Percentiles rank a stretch among this genome's conserved stretches.
These are phyloP conservation scores for Apostichopus californicus DNA, from an alignment of 35 echinoderm and acorn worm genomes.

Conservation along the genomic window DNA sequence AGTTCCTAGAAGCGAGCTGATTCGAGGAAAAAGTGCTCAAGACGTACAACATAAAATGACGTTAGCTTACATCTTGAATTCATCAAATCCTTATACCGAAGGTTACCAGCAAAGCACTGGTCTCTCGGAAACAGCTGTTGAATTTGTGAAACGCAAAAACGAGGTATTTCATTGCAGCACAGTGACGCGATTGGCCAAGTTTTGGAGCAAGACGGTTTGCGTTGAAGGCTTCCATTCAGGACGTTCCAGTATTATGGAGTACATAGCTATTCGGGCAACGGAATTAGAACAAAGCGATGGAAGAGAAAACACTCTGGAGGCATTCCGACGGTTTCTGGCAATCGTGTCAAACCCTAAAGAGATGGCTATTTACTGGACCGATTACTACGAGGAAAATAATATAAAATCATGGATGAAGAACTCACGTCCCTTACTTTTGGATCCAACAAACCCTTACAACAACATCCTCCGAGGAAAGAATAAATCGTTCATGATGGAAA, in stretches of 20 bases:
- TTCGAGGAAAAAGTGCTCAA: neutral
- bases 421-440: slow-evolving; percentile 38
- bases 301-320: slow-evolving; percentile 3
- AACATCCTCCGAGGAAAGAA: slow-evolving; percentile 15
- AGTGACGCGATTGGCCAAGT: slow-evolving; percentile 26
- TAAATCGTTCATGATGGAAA: neutral
- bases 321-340: slow-evolving; percentile 7
- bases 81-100: neutral
- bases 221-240: slow-evolving; percentile 21
- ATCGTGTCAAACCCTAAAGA: neutral
- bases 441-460: slow-evolving; percentile 57
- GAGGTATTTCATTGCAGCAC: neutral
- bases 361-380: slow-evolving; percentile 17
- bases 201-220: slow-evolving; percentile 52
- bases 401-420: neutral
- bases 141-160: slow-evolving; percentile 47
- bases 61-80: neutral
- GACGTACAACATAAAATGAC: slow-evolving; percentile 4
- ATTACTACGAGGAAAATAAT: neutral
- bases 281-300: slow-evolving; percentile 1
- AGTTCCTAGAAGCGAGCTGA: neutral
- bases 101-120: slow-evolving; percentile 38
- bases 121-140: slow-evolving; percentile 45
- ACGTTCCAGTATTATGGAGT: slow-evolving; percentile 48
- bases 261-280: slow-evolving; percentile 29